These are phyloP conservation scores for Anarrhichthys ocellatus DNA, from an alignment of 2,113 vertebrate genomes.

Conservation along the genomic window DNA sequence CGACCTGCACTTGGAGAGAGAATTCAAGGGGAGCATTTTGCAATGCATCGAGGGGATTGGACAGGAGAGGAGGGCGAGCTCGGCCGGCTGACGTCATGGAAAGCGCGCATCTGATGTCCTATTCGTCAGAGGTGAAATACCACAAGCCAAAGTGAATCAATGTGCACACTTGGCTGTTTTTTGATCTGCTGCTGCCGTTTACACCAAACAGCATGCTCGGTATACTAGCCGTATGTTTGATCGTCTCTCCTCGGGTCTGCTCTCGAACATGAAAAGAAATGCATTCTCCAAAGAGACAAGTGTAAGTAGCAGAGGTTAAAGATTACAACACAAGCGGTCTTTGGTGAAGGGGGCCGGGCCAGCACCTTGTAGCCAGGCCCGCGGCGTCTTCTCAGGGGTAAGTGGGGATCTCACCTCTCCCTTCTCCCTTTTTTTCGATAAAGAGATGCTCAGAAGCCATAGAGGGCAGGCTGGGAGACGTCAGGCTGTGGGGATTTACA, in stretches of 20 bases:
- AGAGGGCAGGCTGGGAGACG: slow-evolving; percentile 67
- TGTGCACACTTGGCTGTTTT: slow-evolving; percentile 33
- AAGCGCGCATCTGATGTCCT: slow-evolving; percentile 66
- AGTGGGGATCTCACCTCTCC: slow-evolving; percentile 52
- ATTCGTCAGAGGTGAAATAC: slow-evolving; percentile 63
- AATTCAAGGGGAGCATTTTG: slow-evolving; percentile 45
- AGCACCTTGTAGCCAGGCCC: slow-evolving; percentile 29
- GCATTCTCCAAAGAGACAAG: slow-evolving; percentile 24
- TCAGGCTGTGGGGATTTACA: slow-evolving; percentile 77
- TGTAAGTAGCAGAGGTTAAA: slow-evolving; percentile 34
- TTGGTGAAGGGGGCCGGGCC: slow-evolving; percentile 25
- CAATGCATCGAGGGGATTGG: slow-evolving; percentile 36
- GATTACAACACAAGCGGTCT: slow-evolving; percentile 36
- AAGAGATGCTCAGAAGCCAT: slow-evolving; percentile 74
- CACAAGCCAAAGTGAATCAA: slow-evolving; percentile 42
- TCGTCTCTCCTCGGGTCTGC: slow-evolving; percentile 24
- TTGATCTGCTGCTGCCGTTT: slow-evolving; percentile 49
- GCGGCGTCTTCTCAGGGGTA: slow-evolving; percentile 38
- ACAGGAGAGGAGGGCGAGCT: slow-evolving; percentile 25
- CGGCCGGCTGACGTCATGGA: slow-evolving; percentile 71
- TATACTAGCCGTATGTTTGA: slow-evolving; percentile 26
- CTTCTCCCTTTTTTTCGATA: slow-evolving; percentile 54
- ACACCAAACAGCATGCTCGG: slow-evolving; percentile 28
- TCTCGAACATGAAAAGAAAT: slow-evolving; percentile 25
- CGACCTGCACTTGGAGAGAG: slow-evolving; percentile 41